Evolutionary conservation across 2,888 invertebrate species (phyloP).

Genomic region (Monochamus alternatus): DNA sequence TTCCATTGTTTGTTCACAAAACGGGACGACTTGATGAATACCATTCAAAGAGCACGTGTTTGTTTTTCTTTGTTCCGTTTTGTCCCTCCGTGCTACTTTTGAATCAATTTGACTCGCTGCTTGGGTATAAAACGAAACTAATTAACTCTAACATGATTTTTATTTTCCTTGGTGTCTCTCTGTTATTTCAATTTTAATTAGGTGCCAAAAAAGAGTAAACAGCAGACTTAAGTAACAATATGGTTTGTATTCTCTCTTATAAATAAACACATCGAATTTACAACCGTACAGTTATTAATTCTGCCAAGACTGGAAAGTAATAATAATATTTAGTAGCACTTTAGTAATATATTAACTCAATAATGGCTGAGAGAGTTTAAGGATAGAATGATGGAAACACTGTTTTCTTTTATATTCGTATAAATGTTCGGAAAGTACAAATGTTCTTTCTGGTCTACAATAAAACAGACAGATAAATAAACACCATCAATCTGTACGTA

Average conservation of each 20-base stretch:
- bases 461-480: too few species aligned
- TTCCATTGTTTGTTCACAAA: slow-evolving; percentile 25
- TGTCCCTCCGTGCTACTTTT: slow-evolving; percentile 18
- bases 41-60: slow-evolving; percentile 21
- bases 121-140: slow-evolving; percentile 23
- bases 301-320: not conserved
- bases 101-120: slow-evolving; percentile 26
- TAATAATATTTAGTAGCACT: not conserved
- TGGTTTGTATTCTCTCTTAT: not conserved
- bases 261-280: not conserved
- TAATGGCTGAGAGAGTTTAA: too few species aligned
- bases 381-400: too few species aligned
- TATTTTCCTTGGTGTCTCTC: not conserved
- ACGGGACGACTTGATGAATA: slow-evolving; percentile 29
- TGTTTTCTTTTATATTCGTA: too few species aligned
- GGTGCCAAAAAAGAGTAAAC: not conserved
- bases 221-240: not conserved
- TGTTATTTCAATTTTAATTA: slow-evolving; percentile 13
- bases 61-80: slow-evolving; percentile 23
- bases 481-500: too few species aligned
- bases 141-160: slow-evolving; percentile 17
- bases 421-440: too few species aligned
- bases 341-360: too few species aligned
- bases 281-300: not conserved
- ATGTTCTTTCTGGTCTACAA: too few species aligned